A percentile compares a stretch with the other conserved stretches of the same genome.
These are phyloP conservation scores for Ptiloglossa arizonensis DNA, from an alignment of 1,140 invertebrate species.

Conservation along the genomic window DNA sequence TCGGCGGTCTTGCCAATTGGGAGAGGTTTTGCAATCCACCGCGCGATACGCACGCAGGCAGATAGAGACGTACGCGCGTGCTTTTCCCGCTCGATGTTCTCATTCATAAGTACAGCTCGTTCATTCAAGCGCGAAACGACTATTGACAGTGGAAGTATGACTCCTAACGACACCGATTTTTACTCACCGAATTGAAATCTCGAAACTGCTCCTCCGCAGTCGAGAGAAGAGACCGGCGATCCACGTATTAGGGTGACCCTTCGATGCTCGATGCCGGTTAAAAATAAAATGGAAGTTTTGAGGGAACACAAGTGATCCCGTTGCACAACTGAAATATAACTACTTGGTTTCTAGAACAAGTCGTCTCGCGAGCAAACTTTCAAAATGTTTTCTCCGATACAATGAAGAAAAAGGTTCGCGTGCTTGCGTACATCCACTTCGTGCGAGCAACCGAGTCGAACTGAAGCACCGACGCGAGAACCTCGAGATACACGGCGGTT, in stretches of 20 bases:
- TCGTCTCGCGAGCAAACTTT: not conserved
- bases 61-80: not conserved
- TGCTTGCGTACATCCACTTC: not conserved
- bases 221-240: not conserved
- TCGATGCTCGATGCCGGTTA: not conserved
- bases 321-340: too few relatives aligned
- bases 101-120: not conserved
- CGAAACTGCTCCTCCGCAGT: not conserved
- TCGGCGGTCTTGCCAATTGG: too few relatives aligned
- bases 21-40: too few relatives aligned
- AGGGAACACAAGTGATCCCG: too few relatives aligned
- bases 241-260: not conserved
- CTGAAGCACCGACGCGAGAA: slow-evolving; percentile 40
- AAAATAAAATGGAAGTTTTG: not conserved
- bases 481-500: slow-evolving; percentile 31
- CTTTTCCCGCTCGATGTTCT: not conserved
- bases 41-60: not conserved
- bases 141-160: not conserved
- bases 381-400: not conserved
- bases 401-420: not conserved
- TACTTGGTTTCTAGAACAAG: not conserved
- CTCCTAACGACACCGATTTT: not conserved
- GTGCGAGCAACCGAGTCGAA: slow-evolving; percentile 35
- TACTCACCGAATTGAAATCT: not conserved
- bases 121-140: not conserved